Percentiles rank a stretch among this genome's conserved stretches.
Conservation (phyloP, 92 coral and sea anemone species). For the Blastomussa wellsi region DNA sequence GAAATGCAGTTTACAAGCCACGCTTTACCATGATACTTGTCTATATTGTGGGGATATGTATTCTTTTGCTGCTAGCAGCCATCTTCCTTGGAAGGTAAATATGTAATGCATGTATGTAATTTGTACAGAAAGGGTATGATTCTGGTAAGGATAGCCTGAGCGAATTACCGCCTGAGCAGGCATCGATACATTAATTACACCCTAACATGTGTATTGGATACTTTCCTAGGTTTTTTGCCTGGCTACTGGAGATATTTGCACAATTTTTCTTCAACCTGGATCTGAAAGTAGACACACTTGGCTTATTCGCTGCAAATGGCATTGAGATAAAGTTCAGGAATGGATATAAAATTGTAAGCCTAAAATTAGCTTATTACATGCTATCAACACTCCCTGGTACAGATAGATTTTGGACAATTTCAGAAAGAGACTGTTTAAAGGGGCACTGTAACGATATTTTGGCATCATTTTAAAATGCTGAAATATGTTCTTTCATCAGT, state of each 20-base stretch:
- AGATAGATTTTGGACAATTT: too few relatives aligned
- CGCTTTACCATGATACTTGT: slow-evolving; percentile 55
- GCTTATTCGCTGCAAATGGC: slow-evolving; percentile 71
- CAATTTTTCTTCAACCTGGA: slow-evolving; percentile 58
- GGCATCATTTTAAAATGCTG: too few relatives aligned
- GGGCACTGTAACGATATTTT: too few relatives aligned
- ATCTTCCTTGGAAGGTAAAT: slow-evolving; percentile 88
- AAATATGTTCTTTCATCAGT: too few relatives aligned
- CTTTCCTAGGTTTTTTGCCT: slow-evolving; percentile 67
- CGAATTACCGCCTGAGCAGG: not conserved
- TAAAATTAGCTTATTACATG: too few relatives aligned
- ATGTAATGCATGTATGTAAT: too few relatives aligned
- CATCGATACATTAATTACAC: not conserved
- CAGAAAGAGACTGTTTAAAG: too few relatives aligned
- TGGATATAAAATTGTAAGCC: slow-evolving; percentile 64
- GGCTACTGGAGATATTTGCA: slow-evolving; percentile 72
- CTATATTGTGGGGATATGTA: slow-evolving; percentile 51
- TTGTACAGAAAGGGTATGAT: not conserved
- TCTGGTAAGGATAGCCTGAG: not conserved
- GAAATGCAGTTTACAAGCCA: not conserved
- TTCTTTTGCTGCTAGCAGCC: slow-evolving; percentile 56
- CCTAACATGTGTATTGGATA: not conserved
- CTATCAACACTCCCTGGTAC: too few relatives aligned
- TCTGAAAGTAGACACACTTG: slow-evolving; percentile 69
- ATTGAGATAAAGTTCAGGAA: slow-evolving; percentile 60